Evolutionary conservation across 2,797 vertebrate genomes (phyloP), one percentile per base, ranked within the genome.

Genomic region (Apodemus agrarius): DNA sequence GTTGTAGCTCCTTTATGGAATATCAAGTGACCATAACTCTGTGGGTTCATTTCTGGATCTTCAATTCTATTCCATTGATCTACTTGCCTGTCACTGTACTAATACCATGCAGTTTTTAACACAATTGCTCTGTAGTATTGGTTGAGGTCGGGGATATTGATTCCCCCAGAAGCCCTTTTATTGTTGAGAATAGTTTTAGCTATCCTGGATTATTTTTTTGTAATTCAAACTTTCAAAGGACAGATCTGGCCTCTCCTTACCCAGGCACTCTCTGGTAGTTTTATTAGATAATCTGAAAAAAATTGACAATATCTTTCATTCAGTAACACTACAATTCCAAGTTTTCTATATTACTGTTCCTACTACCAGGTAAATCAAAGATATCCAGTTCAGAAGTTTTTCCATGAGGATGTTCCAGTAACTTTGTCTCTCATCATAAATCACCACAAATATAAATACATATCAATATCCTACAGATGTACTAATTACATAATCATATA

Each of bases 311-410:
- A 49, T 54, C 31, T 96, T 93, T 75, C 43, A 93, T 95, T 75
- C 43, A 75, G n/a, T 87, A 13, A 31, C 46, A 93, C 49, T n/a
- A 90, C 34, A 83, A 83, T 91, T 26, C 76, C 1, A 54, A 31
- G 52, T 67, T 93, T 76, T n/a, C 65, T 93, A 76, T 84, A 52
- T 22, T 17, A 67, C 31, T 81, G 3, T 59, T 95, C 0, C 22
- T 43, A 61, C 22, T 93, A 21, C 37, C 95, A 93, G 91, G 26
- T 72, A 96, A 96, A 96, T 61, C 34, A 86, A 17, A 90, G 34
- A 79, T 14, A 76, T 72, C 26, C 93, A 84, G 40, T 72, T 88
- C n/a, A 72, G 29, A 91, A 69, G n/a, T 46, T 78, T 57, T 92
- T 85, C 13, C 24, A 78, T 92, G 67, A 67, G 67, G 14, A 76